These are phyloP conservation scores for Tautogolabrus adspersus DNA, from an alignment of 2,113 vertebrate species.

Conservation along the genomic window DNA sequence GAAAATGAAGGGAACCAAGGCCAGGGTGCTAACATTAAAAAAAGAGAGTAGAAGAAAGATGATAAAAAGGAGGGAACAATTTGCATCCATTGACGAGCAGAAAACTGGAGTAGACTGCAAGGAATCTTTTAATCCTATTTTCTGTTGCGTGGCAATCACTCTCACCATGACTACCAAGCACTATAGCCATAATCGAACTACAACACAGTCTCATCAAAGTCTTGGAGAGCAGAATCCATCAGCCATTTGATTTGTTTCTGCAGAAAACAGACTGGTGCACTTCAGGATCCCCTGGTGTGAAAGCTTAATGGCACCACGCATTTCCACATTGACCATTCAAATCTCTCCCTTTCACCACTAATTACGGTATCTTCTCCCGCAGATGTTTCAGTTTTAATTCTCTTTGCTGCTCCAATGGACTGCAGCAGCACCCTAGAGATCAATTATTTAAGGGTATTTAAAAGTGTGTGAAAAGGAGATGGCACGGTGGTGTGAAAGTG, in stretches of 20 bases:
- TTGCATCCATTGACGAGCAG: conserved; percentile 2
- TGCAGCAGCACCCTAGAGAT: conserved; percentile 74
- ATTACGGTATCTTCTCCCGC: conserved; percentile 67
- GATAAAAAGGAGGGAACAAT: not conserved
- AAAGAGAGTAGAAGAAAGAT: not conserved
- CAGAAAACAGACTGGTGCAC: conserved; percentile 27
- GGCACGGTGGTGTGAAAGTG: conserved; percentile 38
- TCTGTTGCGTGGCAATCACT: conserved; percentile 31
- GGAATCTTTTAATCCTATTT: conserved; percentile 27
- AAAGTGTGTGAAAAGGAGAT: conserved; percentile 52
- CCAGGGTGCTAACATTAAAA: not conserved
- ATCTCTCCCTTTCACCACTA: conserved; percentile 51
- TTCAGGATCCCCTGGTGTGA: conserved; percentile 20
- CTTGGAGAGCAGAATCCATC: conserved; percentile 27
- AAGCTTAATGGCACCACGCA: conserved; percentile 44
- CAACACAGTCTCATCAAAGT: conserved; percentile 38
- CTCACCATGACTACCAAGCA: conserved; percentile 30
- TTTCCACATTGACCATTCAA: conserved; percentile 59
- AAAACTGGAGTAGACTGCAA: conserved; percentile 6
- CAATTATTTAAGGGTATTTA: conserved; percentile 82
- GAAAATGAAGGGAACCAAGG: conserved; percentile 21
- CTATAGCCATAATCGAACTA: conserved; percentile 35
- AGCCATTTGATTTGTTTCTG: conserved; percentile 46
- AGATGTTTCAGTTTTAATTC: conserved; percentile 73
- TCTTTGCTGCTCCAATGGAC: conserved; percentile 62